Conservation (phyloP, 2,113 vertebrate species). For the Leptocoma aspasia region DNA sequence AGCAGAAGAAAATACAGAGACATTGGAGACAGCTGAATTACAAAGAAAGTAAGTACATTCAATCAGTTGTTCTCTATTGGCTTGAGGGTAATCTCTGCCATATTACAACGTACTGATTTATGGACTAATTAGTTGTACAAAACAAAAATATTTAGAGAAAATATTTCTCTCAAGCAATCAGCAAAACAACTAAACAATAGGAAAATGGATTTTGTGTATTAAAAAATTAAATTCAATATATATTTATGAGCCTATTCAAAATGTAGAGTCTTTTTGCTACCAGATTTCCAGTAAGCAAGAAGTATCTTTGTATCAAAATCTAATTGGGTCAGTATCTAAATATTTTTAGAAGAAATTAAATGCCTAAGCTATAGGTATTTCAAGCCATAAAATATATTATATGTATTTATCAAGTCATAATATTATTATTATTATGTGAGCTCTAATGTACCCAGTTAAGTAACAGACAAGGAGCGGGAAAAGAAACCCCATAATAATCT, state of each 20-base stretch:
- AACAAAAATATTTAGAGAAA: slow-evolving; percentile 74
- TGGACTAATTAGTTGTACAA: slow-evolving; percentile 77
- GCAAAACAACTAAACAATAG: slow-evolving; percentile 62
- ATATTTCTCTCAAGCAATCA: slow-evolving; percentile 49
- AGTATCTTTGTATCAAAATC: slow-evolving; percentile 71
- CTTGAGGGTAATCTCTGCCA: slow-evolving; percentile 68
- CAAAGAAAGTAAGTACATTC: slow-evolving; percentile 12
- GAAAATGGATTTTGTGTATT: slow-evolving; percentile 72
- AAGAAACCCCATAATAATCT: neutral
- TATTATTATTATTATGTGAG: slow-evolving; percentile 54
- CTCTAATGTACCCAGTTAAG: slow-evolving; percentile 51
- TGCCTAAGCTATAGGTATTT: slow-evolving; percentile 20
- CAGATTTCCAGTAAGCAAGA: slow-evolving; percentile 71
- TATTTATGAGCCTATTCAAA: slow-evolving; percentile 81
- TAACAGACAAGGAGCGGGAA: neutral
- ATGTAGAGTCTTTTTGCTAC: slow-evolving; percentile 61
- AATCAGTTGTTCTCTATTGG: slow-evolving; percentile 36
- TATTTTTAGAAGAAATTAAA: slow-evolving; percentile 69
- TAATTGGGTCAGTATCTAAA: slow-evolving; percentile 64
- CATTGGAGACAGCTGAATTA: slow-evolving; percentile 7
- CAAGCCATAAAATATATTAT: slow-evolving; percentile 46
- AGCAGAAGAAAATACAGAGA: slow-evolving; percentile 6
- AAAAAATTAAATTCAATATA: slow-evolving; percentile 82
- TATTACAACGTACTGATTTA: slow-evolving; percentile 71
- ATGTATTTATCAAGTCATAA: slow-evolving; percentile 63